Percentiles rank a stretch among this genome's conserved stretches.
phyloP scores from a whole-genome alignment of 2,888 invertebrate species.

The Steinernema hermaphroditum region DNA sequence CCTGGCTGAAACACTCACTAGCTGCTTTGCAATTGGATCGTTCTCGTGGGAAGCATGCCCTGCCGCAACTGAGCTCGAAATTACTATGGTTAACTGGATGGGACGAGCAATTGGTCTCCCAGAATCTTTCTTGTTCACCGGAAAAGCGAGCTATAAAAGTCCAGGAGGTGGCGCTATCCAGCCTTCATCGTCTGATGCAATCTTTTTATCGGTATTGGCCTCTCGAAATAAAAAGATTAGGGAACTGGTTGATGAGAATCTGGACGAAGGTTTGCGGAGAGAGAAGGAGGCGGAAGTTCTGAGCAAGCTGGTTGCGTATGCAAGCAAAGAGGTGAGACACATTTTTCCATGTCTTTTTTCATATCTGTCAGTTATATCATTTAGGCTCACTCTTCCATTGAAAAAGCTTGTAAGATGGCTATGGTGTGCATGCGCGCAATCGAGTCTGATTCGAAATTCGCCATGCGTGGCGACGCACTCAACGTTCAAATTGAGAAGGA shows the following conservation, averaged over 20 bases:
- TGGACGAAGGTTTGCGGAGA: too few relatives aligned
- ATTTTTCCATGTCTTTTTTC: too few relatives aligned
- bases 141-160: not conserved
- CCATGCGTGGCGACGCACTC: not conserved
- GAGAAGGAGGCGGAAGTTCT: not conserved
- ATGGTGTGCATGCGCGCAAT: constrained; percentile 86
- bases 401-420: constrained; percentile 88
- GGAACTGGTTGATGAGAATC: constrained; percentile 71
- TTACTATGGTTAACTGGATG: constrained; percentile 94
- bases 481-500: constrained; percentile 70
- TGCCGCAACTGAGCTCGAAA: constrained; percentile 92
- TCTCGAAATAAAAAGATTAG: constrained; percentile 85
- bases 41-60: constrained; percentile 70
- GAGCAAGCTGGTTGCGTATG: not conserved
- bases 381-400: constrained; percentile 85
- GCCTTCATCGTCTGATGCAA: constrained; percentile 91
- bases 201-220: constrained; percentile 85
- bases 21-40: constrained; percentile 71
- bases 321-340: not conserved
- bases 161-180: constrained; percentile 66
- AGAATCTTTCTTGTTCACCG: constrained; percentile 76
- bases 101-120: constrained; percentile 84
- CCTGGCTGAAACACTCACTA: constrained; percentile 90
- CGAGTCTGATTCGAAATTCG: constrained; percentile 74
- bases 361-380: not conserved